phyloP scores from a whole-genome alignment of 2,797 vertebrate species.

The Microtus californicus region DNA sequence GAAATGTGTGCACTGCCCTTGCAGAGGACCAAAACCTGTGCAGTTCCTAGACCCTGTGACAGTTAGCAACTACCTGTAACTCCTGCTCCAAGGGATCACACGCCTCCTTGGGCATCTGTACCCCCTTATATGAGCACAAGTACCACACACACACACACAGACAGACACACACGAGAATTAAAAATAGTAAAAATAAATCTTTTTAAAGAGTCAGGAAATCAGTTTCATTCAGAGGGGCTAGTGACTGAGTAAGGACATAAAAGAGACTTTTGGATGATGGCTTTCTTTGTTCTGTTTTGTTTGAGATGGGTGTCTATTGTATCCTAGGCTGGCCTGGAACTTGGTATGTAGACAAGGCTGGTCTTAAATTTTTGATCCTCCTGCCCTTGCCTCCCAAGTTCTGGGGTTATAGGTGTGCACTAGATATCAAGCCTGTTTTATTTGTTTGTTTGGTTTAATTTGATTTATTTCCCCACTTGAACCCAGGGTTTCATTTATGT shows the following conservation, averaged over 20 bases:
- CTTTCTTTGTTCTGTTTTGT: background rate
- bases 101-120: no score
- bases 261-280: background rate
- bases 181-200: background rate
- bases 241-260: background rate
- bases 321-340: background rate
- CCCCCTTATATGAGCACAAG: no score
- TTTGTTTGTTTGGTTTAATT: background rate
- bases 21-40: no score
- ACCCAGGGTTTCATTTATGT: background rate
- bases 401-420: background rate
- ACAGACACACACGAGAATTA: no score
- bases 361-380: background rate
- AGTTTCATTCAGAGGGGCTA: background rate
- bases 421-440: background rate
- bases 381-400: background rate
- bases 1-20: no score
- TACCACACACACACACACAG: background rate
- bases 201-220: background rate
- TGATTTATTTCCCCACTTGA: background rate
- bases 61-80: no score
- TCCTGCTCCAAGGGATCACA: no score
- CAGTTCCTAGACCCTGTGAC: no score
- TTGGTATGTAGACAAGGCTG: background rate
- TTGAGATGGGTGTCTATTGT: background rate